Percentiles rank a stretch among this genome's conserved stretches.
These are phyloP conservation scores for Uria aalge DNA, from an alignment of 2,113 vertebrate genomes.

Conservation along the genomic window DNA sequence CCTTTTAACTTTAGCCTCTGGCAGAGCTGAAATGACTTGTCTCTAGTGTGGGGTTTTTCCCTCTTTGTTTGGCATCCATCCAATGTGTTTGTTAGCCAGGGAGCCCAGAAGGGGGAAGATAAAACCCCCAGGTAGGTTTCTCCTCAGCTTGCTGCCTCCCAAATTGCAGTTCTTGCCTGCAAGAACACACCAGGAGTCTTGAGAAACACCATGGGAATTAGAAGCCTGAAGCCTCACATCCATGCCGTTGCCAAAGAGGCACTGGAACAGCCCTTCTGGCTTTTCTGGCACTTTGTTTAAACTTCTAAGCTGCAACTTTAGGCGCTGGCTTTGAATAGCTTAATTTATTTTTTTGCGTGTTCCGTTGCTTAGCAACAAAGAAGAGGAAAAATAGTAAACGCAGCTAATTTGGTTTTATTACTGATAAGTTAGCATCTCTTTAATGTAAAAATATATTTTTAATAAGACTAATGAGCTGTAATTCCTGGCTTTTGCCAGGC, in stretches of 20 bases:
- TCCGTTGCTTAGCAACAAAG: conserved; percentile 65
- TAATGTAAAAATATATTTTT: conserved; percentile 24
- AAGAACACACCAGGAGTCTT: not conserved
- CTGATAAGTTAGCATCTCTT: conserved; percentile 39
- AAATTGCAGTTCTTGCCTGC: fast-evolving
- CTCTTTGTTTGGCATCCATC: not conserved
- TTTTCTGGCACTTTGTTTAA: conserved; percentile 20
- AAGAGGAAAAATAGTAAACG: conserved; percentile 32
- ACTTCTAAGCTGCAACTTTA: conserved; percentile 46
- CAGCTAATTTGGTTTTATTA: conserved; percentile 46
- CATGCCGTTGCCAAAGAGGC: not conserved
- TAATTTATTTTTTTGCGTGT: conserved; percentile 62
- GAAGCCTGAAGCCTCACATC: not conserved
- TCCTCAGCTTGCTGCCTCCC: not conserved
- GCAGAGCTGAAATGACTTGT: not conserved
- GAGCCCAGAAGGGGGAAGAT: fast-evolving
- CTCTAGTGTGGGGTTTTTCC: fast-evolving
- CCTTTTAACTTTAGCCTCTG: fast-evolving
- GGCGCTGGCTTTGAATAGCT: conserved; percentile 53
- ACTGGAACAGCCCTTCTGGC: not conserved
- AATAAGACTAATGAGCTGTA: conserved; percentile 1
- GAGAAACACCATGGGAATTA: not conserved
- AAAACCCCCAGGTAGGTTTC: not conserved
- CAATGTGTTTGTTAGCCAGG: fast-evolving
- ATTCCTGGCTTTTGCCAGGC: not conserved